Conservation (phyloP, 2,797 vertebrate species). For the Microtus obscurus region DNA sequence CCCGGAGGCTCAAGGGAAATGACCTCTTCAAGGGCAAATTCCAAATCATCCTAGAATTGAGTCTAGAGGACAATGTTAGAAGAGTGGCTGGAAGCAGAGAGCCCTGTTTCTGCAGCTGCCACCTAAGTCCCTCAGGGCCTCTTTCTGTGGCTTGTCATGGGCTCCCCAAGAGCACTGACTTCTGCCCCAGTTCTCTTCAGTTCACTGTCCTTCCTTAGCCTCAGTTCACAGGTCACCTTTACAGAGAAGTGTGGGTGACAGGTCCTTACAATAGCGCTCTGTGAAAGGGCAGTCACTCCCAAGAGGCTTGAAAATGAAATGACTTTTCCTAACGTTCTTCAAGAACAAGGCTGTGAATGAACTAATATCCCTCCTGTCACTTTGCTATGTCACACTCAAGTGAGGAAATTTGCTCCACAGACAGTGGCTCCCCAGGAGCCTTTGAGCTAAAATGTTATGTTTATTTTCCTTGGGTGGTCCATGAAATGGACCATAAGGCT, state of each 20-base stretch:
- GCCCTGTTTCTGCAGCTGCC: background rate
- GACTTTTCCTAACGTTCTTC: background rate
- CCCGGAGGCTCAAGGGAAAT: background rate
- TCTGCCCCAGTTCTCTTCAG: background rate
- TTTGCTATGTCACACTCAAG: background rate
- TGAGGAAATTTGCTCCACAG: background rate
- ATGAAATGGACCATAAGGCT: background rate
- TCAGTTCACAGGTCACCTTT: background rate
- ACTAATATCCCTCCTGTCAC: rapidly evolving
- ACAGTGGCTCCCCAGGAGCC: background rate
- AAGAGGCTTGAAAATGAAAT: rapidly evolving
- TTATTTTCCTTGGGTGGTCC: background rate
- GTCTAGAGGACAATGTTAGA: rapidly evolving
- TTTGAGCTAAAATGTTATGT: background rate
- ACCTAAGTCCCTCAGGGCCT: rapidly evolving
- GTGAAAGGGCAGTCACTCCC: rapidly evolving
- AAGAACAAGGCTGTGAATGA: background rate
- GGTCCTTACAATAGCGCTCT: rapidly evolving
- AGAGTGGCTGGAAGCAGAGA: no score
- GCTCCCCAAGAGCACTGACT: background rate
- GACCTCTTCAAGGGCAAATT: background rate
- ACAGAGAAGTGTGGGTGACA: rapidly evolving
- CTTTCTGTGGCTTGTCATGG: rapidly evolving
- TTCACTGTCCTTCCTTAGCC: background rate
- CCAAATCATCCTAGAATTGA: background rate